These are phyloP conservation scores for Megamerina dolium DNA, from an alignment of 2,888 invertebrate species.

Conservation along the genomic window DNA sequence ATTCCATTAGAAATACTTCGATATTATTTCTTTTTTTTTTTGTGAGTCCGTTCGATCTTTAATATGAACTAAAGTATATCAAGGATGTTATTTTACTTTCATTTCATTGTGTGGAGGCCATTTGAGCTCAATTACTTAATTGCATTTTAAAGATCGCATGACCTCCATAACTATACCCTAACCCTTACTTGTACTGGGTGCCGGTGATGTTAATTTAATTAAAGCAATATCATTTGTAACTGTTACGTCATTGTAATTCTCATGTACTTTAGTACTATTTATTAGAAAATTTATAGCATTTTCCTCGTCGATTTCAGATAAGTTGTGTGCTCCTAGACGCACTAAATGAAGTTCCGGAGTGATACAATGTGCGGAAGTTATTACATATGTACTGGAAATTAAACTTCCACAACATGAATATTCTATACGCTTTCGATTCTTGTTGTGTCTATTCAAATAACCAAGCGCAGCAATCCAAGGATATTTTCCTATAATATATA, in stretches of 20 bases:
- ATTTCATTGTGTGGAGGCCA: no score
- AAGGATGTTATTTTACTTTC: no score
- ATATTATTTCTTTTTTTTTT: no score
- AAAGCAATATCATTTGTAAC: constrained; percentile 76
- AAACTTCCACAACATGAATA: constrained; percentile 74
- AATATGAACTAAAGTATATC: no score
- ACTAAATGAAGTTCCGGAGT: constrained; percentile 45
- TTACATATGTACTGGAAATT: constrained; percentile 59
- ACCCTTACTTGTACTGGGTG: constrained; percentile 31
- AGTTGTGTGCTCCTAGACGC: constrained; percentile 74
- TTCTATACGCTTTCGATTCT: constrained; percentile 43
- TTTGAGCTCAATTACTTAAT: no score
- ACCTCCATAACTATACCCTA: not conserved
- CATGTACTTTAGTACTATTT: constrained; percentile 59
- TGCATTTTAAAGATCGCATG: not conserved
- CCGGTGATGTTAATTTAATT: constrained; percentile 53
- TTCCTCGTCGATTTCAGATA: constrained; percentile 52
- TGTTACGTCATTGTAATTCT: constrained; percentile 57
- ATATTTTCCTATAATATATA: constrained; percentile 56
- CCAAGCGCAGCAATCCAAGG: constrained; percentile 81
- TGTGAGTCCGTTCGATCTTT: no score
- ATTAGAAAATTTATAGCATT: constrained; percentile 60
- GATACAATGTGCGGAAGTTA: constrained; percentile 62
- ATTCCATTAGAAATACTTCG: not conserved
- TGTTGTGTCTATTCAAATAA: constrained; percentile 47